Base-by-base conservation (phyloP, 2,888 invertebrate species). In the Capitulum mitella region DNA sequence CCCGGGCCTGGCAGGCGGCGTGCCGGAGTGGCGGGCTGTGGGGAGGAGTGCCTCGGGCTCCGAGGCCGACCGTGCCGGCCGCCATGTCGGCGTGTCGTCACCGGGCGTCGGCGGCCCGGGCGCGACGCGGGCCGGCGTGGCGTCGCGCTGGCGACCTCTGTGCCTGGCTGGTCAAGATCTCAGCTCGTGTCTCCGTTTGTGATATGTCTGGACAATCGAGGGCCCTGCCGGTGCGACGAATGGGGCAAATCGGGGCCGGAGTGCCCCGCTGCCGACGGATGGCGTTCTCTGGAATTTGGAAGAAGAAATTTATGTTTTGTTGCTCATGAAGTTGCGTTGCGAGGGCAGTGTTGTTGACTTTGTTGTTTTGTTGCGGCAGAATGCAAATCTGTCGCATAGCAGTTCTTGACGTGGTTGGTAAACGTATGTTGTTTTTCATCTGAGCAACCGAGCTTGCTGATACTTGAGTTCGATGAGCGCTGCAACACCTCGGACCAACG, bases 391-490 rank as follows among this genome's bases (percentile, higher is more conserved):
- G 58, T 40, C 29, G 37, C 22, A 26, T 22, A 40, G 70, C 70
- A 70, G 40, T 70, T 37, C 8, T 58, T 12, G 6, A 43, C 12
- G 43, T 29, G 29, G 29, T 58, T 29, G 29, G 58, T 43, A 58
- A n/a, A 58, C 29, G 29, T 43, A 22, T 64, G 19, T 40, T 70
- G 70, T 70, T 37, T 58, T 29, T 58, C 58, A 58, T 58, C 40
- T 37, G 26, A 26, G 70, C 70, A n/a, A 37, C 40, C 70, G 70
- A 70, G 70, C 70, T 70, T 70, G 70, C 70, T 70, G 70, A 19
- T 34, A 64, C n/a, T 19, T 64, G 64, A 40, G 37, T 40, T 40
- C 70, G 40, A 26, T 40, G 70, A 8, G 70, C 29, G 40, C 40
- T 40, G 70, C 26, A 40, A n/a, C 40, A 40, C 70, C 70, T 37